Percentiles rank a stretch among this genome's conserved stretches.
Conservation (phyloP, 1,140 invertebrate species). For the Latrodectus geometricus region DNA sequence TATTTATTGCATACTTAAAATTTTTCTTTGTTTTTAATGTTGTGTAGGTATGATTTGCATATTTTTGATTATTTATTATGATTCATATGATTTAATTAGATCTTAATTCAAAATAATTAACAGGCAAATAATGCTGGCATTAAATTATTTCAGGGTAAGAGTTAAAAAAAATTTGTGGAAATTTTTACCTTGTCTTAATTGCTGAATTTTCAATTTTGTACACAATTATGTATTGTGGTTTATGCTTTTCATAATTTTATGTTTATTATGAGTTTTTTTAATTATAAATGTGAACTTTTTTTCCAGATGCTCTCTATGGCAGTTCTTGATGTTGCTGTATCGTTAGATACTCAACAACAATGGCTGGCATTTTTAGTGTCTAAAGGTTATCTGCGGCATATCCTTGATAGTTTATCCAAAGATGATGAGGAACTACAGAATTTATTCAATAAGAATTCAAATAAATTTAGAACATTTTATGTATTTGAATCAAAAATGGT, state of each 20-base stretch:
- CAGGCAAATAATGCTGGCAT: too few species aligned
- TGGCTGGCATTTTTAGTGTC: slow-evolving; percentile 81
- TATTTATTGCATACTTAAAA: too few species aligned
- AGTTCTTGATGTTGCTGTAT: slow-evolving; percentile 82
- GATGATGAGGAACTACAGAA: slow-evolving; percentile 79
- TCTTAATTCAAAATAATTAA: too few species aligned
- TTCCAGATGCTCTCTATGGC: slow-evolving; percentile 81
- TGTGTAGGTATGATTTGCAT: too few species aligned
- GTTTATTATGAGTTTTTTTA: neutral
- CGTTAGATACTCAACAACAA: slow-evolving; percentile 79
- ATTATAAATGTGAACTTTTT: neutral
- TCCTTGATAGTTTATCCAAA: slow-evolving; percentile 83
- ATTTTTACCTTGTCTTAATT: neutral
- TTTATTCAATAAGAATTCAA: slow-evolving; percentile 78
- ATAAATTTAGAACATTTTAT: slow-evolving; percentile 81
- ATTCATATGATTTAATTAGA: too few species aligned
- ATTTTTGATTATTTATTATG: too few species aligned
- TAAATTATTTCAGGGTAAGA: too few species aligned
- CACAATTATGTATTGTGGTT: neutral
- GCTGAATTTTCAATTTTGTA: too few species aligned
- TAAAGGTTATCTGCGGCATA: slow-evolving; percentile 85
- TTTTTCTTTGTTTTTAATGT: too few species aligned
- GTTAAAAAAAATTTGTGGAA: too few species aligned
- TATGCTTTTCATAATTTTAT: slow-evolving; percentile 7
- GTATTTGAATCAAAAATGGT: slow-evolving; percentile 88